phyloP scores from a whole-genome alignment of 2,113 vertebrate species.

The Astatotilapia flaviijosephi region DNA sequence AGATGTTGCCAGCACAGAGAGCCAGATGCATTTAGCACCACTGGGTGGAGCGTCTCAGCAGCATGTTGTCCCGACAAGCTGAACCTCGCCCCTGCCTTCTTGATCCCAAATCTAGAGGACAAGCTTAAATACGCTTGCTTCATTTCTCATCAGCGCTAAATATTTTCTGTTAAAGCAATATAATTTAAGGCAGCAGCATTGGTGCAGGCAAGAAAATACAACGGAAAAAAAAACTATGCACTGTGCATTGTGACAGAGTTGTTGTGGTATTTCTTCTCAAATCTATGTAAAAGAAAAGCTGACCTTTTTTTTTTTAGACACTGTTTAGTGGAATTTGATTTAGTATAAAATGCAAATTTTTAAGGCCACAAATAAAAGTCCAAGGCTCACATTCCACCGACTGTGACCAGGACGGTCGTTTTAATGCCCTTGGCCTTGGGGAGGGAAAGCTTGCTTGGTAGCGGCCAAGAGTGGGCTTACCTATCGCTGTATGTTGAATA shows the following conservation, averaged over 20 bases:
- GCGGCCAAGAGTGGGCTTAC: background rate
- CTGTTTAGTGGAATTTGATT: background rate
- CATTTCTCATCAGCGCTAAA: background rate
- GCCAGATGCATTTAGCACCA: conserved; percentile 63
- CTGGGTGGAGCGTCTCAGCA: conserved; percentile 37
- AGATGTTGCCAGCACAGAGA: conserved; percentile 60
- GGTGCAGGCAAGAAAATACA: background rate
- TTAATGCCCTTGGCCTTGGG: conserved; percentile 29
- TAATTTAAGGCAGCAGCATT: background rate
- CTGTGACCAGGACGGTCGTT: background rate
- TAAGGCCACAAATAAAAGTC: background rate
- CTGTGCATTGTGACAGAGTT: background rate
- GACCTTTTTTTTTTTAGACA: background rate
- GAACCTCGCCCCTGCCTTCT: conserved; percentile 20
- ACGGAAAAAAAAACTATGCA: background rate
- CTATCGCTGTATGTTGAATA: conserved; percentile 25
- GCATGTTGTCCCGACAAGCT: conserved; percentile 27
- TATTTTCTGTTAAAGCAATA: background rate
- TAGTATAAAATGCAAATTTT: conserved; percentile 21
- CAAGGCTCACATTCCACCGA: conserved; percentile 6
- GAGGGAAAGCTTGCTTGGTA: conserved; percentile 1
- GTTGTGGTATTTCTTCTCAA: background rate
- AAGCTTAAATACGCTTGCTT: background rate
- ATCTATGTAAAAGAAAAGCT: background rate
- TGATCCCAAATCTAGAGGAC: background rate